Base-by-base conservation (phyloP, 2,113 vertebrate species). In the Baryphthengus martii region DNA sequence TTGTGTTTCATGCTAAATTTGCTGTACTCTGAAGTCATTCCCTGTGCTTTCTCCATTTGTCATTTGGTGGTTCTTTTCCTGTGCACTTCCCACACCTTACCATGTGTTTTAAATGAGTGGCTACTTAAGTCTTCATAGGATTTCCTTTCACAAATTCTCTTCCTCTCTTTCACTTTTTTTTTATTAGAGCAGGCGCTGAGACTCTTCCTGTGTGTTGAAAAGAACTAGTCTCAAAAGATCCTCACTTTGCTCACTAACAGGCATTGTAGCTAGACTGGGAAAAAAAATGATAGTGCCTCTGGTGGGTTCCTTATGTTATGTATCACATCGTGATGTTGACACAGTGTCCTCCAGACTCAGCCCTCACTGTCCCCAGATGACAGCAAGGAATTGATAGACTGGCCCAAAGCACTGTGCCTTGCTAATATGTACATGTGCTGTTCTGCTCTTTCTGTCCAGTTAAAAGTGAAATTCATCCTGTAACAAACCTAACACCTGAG, bases 351-450 rank as follows among this genome's bases (percentile, higher is more conserved):
- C 24, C 37, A 52, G 33, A 20, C 23, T 85, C 65, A 78, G 65
- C 12, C 24, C 24, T 85, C 61, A 14, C n/a, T 62, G n/a, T 84
- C n/a, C 31, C 18, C 66, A 72, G 1, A 79, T 84, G 44, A 73
- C 45, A 80, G 45, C 10, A 86, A 29, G 10, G 72, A 25, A 76
- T 7, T 55, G 55, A 88, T 44, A 66, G 11, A n/a, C 14, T 37
- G 45, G 66, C 28, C 18, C 25, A 25, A 50, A 67, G 7, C 47
- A 67, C 42, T 5, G 8, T 44, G 14, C 7, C 9, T 84, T 84
- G 50, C 11, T 52, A 29, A 47, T 53, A 52, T 1, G 3, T 8
- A 42, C 1, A 0, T 28, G 5, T 59, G 10, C 4, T 63, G 10
- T 53, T 85, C 40, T 78, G 13, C 21, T 63, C 11, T 84, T 88